Evolutionary conservation across 2,797 vertebrate species (phyloP).

Genomic region (Siniperca undulata): DNA sequence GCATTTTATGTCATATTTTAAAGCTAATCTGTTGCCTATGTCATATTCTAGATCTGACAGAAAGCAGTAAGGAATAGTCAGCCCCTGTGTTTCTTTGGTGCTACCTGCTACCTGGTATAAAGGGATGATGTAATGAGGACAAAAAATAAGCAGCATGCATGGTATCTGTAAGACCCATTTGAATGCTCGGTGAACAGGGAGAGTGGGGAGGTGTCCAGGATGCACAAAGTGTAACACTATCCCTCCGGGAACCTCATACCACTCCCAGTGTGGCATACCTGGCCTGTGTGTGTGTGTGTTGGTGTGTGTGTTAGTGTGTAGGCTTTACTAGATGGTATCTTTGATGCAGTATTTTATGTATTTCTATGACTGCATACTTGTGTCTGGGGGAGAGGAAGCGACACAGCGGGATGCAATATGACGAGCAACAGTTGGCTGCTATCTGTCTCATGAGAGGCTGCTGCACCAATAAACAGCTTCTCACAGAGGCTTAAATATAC

Average conservation of each 20-base stretch:
- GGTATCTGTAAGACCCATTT: constrained; percentile 62
- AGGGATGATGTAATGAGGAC: constrained; percentile 68
- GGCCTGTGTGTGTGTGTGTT: constrained; percentile 28
- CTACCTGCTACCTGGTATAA: constrained; percentile 24
- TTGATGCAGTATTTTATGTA: constrained; percentile 48
- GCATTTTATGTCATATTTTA: not conserved
- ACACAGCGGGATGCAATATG: constrained; percentile 41
- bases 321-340: constrained; percentile 15
- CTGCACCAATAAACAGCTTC: constrained; percentile 54
- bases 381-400: constrained; percentile 48
- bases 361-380: constrained; percentile 49
- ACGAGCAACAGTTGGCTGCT: constrained; percentile 71
- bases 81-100: not conserved
- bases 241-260: constrained; percentile 74
- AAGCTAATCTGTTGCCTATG: not conserved
- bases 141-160: constrained; percentile 50
- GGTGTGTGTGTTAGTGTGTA: constrained; percentile 8
- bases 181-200: constrained; percentile 62
- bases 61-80: constrained; percentile 2
- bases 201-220: constrained; percentile 73
- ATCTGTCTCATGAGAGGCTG: constrained; percentile 36
- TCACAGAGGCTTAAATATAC: constrained; percentile 56
- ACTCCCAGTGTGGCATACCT: constrained; percentile 65
- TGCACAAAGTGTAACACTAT: constrained; percentile 81
- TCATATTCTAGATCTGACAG: constrained; percentile 12